Evolutionary conservation across 1,140 invertebrate genomes (phyloP), one percentile per base, ranked within the genome.

Genomic region (Saccostrea echinata): DNA sequence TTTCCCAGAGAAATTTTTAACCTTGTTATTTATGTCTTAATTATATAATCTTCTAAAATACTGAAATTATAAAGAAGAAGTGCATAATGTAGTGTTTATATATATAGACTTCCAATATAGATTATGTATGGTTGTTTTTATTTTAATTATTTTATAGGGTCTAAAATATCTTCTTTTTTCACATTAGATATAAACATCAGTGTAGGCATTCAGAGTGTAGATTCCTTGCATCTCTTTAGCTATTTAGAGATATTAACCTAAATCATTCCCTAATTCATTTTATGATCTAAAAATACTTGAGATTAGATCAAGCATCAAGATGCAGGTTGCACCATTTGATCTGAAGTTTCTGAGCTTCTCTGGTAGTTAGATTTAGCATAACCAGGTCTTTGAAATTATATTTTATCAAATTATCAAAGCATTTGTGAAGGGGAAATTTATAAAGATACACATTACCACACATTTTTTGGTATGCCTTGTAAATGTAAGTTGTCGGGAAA

Each of bases 191-290:
- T 71, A 71, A 71, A 71, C 9, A 71, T 76, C 27, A 30, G 27
- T 30, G 27, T 30, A 76, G 68, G 24, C 27, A 12, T 30, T 76
- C 30, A 76, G 16, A 30, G 68, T 33, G 55, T 33, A 76, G 68
- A 76, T 76, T 76, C 68, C 27, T 76, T 30, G 68, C 9, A 76
- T 76, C 30, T 30, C 27, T 76, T 9, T 27, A 18, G 27, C 27
- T 6, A 27, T 30, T 18, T 3, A 76, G 27, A 76, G 68, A 76
- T 76, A 76, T 76, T 30, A 71, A 76, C 68, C 27, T 76, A 76
- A 76, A 76, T 76, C 68, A 76, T 76, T 76, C 30, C 68, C 11
- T 76, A 76, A 76, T 76, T 76, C 18, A 61, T 61, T 76, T 76
- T 76, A 76, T 76, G 30, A 30, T 76, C 68, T 16, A 76, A 27